Evolutionary conservation across 2,797 vertebrate genomes (phyloP).

Genomic region (Apogon talboti): DNA sequence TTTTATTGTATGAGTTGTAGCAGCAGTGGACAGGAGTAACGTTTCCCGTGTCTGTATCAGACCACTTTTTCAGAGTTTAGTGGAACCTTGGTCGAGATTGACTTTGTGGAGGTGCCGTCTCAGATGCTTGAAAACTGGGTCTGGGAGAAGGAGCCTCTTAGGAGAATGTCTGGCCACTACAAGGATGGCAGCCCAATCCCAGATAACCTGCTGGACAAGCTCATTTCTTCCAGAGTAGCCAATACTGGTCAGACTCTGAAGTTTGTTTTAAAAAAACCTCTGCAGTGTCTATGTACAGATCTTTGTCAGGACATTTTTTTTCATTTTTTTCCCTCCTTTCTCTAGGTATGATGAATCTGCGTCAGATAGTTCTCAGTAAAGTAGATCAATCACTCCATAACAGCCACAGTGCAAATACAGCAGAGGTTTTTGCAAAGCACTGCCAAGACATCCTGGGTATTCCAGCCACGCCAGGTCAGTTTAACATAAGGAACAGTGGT

Average conservation of each 20-base stretch:
- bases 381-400: constrained; percentile 93
- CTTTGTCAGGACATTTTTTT: background rate
- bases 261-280: background rate
- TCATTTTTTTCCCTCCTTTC: constrained; percentile 1
- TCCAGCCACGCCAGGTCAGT: constrained; percentile 91
- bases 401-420: constrained; percentile 83
- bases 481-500: too few relatives aligned
- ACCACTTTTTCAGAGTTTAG: constrained; percentile 93
- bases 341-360: constrained; percentile 92
- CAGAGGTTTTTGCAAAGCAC: constrained; percentile 88
- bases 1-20: accelerated
- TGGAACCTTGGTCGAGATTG: constrained; percentile 94
- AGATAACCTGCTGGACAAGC: constrained; percentile 88
- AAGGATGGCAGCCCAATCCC: constrained; percentile 87
- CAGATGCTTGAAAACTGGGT: constrained; percentile 99
- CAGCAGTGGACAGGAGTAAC: background rate
- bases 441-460: constrained; percentile 91
- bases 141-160: constrained; percentile 93
- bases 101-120: constrained; percentile 96
- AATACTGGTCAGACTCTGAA: constrained; percentile 88
- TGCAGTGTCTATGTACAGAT: background rate
- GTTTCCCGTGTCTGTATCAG: constrained; percentile 68
- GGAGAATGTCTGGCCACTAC: constrained; percentile 92
- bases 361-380: constrained; percentile 94
- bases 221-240: constrained; percentile 91